Evolutionary conservation across 2,113 vertebrate species (phyloP), one percentile per base, ranked within the genome.

Genomic region (Climacteris rufus): DNA sequence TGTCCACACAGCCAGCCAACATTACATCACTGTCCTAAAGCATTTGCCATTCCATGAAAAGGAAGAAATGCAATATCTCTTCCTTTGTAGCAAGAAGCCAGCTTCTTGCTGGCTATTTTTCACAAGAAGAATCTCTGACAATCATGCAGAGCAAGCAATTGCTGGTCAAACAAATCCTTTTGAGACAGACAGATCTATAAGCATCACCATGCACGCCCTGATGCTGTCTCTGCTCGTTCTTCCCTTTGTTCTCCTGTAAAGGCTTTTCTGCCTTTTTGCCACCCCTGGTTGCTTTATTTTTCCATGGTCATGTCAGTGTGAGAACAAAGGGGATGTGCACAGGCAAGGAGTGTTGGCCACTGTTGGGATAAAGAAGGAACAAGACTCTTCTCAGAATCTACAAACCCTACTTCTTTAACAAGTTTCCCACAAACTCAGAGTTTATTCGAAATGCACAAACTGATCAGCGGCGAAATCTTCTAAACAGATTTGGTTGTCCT

Each of bases 141-240:
- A 59, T n/a, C 40, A 27, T 0, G 1, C 52, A 71, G 57, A 71
- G 35, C 2, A 6, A 88, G 35, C 14, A 88, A 17, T 13, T 65
- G 7, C 13, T 50, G 45, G 15, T 31, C 23, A 69, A 52, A 28
- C 2, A 76, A 68, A 31, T 35, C 23, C 7, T 2, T 3, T 20
- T 20, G n/a, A 37, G 12, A 13, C 23, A 23, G 16, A 5, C 27
- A 82, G 44, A 37, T 52, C 42, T 47, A 30, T 21, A 59, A 49
- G 35, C 21, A 50, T n/a, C 44, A 50, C 18, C 35, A 42, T 3
- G 2, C 9, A 23, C 1, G 1, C 15, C 3, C 39, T 54, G 21
- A 15, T 60, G 24, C 11, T n/a, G 16, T 12, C 4, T 71, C 27
- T 68, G 21, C n/a, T 54, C 39, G 8, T 35, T 71, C 13, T 78